Evolutionary conservation across 2,888 invertebrate genomes (phyloP).

Genomic region (Apodemia zela): DNA sequence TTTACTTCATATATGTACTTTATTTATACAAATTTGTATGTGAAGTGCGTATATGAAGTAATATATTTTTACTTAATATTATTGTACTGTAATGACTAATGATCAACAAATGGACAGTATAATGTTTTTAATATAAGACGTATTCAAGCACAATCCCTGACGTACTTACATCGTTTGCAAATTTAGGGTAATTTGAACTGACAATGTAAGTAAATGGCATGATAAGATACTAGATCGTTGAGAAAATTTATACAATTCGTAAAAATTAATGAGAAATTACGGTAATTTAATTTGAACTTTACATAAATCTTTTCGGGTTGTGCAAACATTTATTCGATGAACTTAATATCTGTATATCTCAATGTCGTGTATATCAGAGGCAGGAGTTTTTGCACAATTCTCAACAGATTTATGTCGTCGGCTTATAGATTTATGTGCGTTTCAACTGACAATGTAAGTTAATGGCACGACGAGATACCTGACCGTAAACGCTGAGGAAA

Average conservation of each 20-base stretch:
- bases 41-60: too few relatives aligned
- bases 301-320: not conserved
- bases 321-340: constrained; percentile 10
- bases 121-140: too few relatives aligned
- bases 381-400: constrained; percentile 50
- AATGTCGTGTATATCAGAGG: constrained; percentile 34
- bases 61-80: too few relatives aligned
- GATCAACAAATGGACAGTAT: too few relatives aligned
- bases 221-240: not conserved
- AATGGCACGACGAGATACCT: constrained; percentile 25
- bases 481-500: constrained; percentile 21
- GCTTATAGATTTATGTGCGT: constrained; percentile 48
- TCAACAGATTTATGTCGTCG: constrained; percentile 46
- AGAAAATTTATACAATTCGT: not conserved
- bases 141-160: constrained; percentile 49
- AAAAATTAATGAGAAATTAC: not conserved
- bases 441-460: constrained; percentile 44
- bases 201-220: constrained; percentile 41
- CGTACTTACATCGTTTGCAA: constrained; percentile 46
- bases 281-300: not conserved
- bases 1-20: too few relatives aligned
- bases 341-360: constrained; percentile 33
- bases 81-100: too few relatives aligned
- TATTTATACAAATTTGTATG: too few relatives aligned
- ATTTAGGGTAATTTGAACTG: constrained; percentile 47